A percentile compares a stretch with the other conserved stretches of the same genome.
Evolutionary conservation across 2,888 invertebrate genomes (phyloP).

Genomic region (Stenolophus ochropezus): DNA sequence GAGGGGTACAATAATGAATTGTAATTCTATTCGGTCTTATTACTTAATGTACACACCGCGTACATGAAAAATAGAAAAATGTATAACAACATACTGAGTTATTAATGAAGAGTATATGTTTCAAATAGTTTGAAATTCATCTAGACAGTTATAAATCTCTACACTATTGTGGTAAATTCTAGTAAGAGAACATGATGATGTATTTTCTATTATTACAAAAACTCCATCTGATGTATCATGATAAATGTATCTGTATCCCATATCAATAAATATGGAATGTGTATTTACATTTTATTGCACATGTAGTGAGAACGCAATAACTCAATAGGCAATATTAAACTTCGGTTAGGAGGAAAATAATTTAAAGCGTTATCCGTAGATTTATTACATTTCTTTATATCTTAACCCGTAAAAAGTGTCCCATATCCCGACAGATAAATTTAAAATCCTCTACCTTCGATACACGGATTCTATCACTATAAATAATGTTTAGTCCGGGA

Average conservation of each 20-base stretch:
- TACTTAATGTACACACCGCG: too few relatives aligned
- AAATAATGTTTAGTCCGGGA: slow-evolving; percentile 16
- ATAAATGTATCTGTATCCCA: neutral
- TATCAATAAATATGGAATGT: neutral
- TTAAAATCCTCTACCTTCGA: slow-evolving; percentile 2
- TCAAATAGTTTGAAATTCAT: too few relatives aligned
- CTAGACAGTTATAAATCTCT: too few relatives aligned
- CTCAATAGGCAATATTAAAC: slow-evolving; percentile 10
- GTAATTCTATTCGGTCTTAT: too few relatives aligned
- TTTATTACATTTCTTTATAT: slow-evolving; percentile 12
- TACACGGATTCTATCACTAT: slow-evolving; percentile 14
- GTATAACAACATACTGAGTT: too few relatives aligned
- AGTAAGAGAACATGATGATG: neutral
- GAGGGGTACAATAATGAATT: too few relatives aligned
- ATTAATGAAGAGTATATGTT: too few relatives aligned
- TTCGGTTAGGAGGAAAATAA: neutral
- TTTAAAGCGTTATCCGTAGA: slow-evolving; percentile 1
- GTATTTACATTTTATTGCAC: neutral
- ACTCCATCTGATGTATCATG: too few relatives aligned
- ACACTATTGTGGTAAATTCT: too few relatives aligned
- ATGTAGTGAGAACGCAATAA: neutral
- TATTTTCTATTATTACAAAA: too few relatives aligned
- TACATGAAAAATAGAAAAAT: too few relatives aligned
- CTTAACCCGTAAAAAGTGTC: slow-evolving; percentile 2
- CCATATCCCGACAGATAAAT: neutral